Conservation (phyloP, 2,888 invertebrate genomes). For the Eilema griseolum region DNA sequence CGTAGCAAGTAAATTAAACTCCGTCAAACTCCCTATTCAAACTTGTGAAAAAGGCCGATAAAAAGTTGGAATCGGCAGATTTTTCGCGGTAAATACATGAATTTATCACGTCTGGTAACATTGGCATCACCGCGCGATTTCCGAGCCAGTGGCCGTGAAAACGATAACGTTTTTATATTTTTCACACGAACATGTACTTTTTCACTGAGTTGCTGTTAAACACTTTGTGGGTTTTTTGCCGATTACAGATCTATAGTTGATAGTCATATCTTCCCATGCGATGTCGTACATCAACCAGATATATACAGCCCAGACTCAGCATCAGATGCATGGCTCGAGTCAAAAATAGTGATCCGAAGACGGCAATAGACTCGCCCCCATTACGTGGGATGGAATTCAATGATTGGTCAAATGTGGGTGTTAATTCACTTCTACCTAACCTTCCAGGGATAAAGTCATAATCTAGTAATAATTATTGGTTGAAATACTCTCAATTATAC, state of each 20-base stretch:
- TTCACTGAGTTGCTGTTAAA: constrained; percentile 21
- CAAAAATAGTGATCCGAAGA: no score
- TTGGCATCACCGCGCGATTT: constrained; percentile 38
- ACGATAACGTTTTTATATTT: constrained; percentile 48
- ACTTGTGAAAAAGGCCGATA: constrained; percentile 12
- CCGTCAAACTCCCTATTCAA: constrained; percentile 5
- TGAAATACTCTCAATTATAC: no score
- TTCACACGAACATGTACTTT: constrained; percentile 27
- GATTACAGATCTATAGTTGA: background rate
- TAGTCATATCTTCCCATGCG: no score
- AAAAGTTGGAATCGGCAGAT: constrained; percentile 29
- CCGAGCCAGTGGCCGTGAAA: constrained; percentile 49
- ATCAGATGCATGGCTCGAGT: no score
- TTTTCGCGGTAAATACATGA: constrained; percentile 28
- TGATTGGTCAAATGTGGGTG: no score
- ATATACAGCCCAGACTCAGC: no score
- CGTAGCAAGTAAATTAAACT: background rate
- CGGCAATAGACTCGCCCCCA: no score
- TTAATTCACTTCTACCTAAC: no score
- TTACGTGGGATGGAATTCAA: no score
- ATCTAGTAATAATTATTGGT: no score
- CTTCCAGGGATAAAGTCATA: no score
- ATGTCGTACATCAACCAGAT: no score
- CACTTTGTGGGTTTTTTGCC: background rate
- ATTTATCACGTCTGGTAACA: constrained; percentile 47